Evolutionary conservation across 2,888 invertebrate genomes (phyloP).

Genomic region (Mechanitis mazaeus): DNA sequence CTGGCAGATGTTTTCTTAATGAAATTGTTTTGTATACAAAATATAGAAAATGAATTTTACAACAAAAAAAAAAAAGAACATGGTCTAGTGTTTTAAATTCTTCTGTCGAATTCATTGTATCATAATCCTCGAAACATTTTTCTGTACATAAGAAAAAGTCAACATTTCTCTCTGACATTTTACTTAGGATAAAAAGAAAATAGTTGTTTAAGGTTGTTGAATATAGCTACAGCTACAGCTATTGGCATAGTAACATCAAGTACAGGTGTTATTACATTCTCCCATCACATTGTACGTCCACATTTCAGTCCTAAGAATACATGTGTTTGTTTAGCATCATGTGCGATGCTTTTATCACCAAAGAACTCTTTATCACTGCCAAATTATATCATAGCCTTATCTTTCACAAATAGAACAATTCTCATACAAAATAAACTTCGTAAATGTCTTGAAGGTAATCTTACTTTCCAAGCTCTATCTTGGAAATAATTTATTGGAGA

Average conservation of each 20-base stretch:
- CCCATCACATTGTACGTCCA: constrained; percentile 26
- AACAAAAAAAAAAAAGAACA: constrained; percentile 8
- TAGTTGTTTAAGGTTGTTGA: too few species aligned
- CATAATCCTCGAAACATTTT: too few species aligned
- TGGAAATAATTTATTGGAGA: constrained; percentile 15
- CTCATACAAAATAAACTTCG: constrained; percentile 25
- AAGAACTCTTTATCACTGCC: constrained; percentile 42
- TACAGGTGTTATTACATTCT: constrained; percentile 15
- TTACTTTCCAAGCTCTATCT: neutral
- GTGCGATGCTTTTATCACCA: constrained; percentile 12
- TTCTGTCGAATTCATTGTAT: too few species aligned
- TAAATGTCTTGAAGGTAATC: neutral
- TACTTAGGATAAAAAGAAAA: too few species aligned
- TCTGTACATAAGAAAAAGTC: too few species aligned
- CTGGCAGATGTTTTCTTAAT: constrained; percentile 14
- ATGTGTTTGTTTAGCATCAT: constrained; percentile 43
- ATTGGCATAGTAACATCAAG: constrained; percentile 4
- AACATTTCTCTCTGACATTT: too few species aligned
- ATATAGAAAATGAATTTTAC: constrained; percentile 6
- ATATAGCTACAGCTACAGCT: too few species aligned
- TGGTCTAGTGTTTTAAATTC: neutral
- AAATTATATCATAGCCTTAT: constrained; percentile 56
- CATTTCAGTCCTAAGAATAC: constrained; percentile 38
- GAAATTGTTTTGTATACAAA: constrained; percentile 8
- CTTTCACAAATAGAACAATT: too few species aligned